phyloP scores from a whole-genome alignment of 1,140 invertebrate genomes.

The Holcopasites calliopsidis region DNA sequence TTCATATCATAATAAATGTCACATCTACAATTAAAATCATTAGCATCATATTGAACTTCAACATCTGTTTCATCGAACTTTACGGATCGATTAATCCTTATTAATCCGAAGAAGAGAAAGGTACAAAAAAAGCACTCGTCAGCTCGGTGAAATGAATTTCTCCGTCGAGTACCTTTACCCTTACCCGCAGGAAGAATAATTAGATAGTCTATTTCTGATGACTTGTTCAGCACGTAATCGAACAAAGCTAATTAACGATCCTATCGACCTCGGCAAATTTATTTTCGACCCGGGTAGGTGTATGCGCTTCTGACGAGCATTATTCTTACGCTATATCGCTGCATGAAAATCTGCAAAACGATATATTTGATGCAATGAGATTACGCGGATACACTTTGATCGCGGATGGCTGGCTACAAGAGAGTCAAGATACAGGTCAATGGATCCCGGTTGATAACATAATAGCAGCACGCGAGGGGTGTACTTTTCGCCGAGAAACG shows the following conservation, averaged over 20 bases:
- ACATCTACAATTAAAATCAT: too few species aligned
- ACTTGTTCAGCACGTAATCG: neutral
- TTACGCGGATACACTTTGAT: neutral
- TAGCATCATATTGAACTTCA: too few species aligned
- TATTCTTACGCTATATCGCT: neutral
- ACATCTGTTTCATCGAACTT: too few species aligned
- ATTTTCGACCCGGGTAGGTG: neutral
- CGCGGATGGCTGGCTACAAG: neutral
- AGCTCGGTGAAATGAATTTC: neutral
- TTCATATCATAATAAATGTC: too few species aligned
- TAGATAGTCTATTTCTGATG: slow-evolving; percentile 6
- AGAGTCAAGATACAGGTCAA: slow-evolving; percentile 4
- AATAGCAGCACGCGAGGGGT: neutral
- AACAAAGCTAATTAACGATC: slow-evolving; percentile 4
- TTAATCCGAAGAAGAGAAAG: neutral
- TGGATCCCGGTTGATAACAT: slow-evolving; percentile 22
- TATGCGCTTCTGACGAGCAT: too few species aligned
- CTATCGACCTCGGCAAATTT: neutral
- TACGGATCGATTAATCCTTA: neutral
- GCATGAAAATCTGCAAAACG: neutral
- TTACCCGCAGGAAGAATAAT: neutral
- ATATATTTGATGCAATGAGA: neutral
- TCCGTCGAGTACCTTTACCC: neutral
- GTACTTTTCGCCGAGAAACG: slow-evolving; percentile 7
- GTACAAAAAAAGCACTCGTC: neutral